Evolutionary conservation across 2,113 vertebrate genomes (phyloP).

Genomic region (Prietella phreatophila): DNA sequence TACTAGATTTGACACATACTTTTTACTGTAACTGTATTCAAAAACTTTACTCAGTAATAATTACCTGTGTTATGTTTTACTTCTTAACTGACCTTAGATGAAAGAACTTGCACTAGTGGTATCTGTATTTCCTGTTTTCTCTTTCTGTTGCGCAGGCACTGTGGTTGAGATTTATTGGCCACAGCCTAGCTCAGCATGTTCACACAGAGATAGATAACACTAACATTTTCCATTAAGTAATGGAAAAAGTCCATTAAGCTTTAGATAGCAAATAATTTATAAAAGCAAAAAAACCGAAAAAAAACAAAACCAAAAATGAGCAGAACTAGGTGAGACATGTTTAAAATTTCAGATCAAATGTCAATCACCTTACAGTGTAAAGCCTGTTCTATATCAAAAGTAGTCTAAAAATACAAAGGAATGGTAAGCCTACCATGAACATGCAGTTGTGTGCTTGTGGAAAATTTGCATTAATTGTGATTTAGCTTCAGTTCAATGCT

Average conservation of each 20-base stretch:
- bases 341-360: background rate
- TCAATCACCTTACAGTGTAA: background rate
- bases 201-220: background rate
- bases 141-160: background rate
- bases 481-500: background rate
- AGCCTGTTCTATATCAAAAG: background rate
- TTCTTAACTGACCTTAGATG: slow-evolving; percentile 18
- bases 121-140: slow-evolving; percentile 36
- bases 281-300: background rate
- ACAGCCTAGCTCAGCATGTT: slow-evolving; percentile 23
- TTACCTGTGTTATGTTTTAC: background rate
- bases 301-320: background rate
- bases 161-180: slow-evolving; percentile 32
- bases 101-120: slow-evolving; percentile 1
- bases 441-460: background rate
- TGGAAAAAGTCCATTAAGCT: background rate
- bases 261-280: background rate
- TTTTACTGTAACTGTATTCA: background rate
- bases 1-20: background rate
- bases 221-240: slow-evolving; percentile 42
- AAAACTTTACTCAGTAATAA: background rate
- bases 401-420: background rate
- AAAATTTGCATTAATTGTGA: background rate
- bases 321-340: background rate
- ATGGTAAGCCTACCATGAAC: background rate